Evolutionary conservation across 2,113 vertebrate genomes (phyloP), one percentile per base, ranked within the genome.

Genomic region (Furnarius figulus): DNA sequence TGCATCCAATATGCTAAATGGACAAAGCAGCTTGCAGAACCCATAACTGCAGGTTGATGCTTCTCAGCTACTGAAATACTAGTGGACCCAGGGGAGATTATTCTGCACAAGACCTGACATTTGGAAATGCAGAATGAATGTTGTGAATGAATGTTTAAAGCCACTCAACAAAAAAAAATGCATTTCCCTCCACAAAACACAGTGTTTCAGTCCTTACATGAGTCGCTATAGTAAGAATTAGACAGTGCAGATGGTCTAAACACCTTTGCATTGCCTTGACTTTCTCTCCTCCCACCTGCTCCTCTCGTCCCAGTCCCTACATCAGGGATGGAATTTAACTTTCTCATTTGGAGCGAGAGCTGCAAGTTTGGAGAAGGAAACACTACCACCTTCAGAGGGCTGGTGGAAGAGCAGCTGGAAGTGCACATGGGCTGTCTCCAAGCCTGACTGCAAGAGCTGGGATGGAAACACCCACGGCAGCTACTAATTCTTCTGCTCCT

Each of bases 381-480:
- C 72, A 94, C 89, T 84, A 80, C 93, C 96, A 95, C 91, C 94
- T 96, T 93, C 82, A 95, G 96, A 79, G 59, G 17, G 33, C 14
- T 84, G 22, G 42, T 94, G 90, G 92, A 89, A 96, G 37, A 91
- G 93, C 90, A 87, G 25, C 62, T 70, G 53, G 44, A 85, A 85
- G 50, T 6, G 58, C n/a, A 9, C 5, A 12, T 3, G 8, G 53
- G 49, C 74, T 56, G 21, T 16, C 28, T 56, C 61, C 50, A 22
- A 61, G 37, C 14, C 39, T 31, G 31, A 4, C 24, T 31, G 49
- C n/a, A 24, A 42, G 40, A 91, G 35, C 40, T 72, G 37, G 5
- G 9, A 72, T 37, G 2, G 1, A 25, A 82, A 71, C n/a, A 61
- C 15, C 11, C 0, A 0, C 18, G 9, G 16, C 8, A 76, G 19